Percentiles rank a stretch among this genome's conserved stretches.
phyloP scores from a whole-genome alignment of 2,113 vertebrate genomes.

The Lonchura striata region DNA sequence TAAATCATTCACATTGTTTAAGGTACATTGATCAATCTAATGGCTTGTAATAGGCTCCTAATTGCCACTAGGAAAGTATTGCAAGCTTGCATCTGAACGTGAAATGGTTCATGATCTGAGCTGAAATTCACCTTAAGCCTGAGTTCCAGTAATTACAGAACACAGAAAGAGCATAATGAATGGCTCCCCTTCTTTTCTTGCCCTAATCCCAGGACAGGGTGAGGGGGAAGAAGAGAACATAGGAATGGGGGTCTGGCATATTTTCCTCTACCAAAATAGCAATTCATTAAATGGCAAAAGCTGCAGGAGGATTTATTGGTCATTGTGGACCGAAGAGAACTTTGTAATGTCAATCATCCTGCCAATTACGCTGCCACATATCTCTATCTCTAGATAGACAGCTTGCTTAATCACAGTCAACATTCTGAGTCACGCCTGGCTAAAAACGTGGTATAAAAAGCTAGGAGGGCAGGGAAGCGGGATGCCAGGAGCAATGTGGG shows the following conservation, averaged over 20 bases:
- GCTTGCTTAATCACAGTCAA: not conserved
- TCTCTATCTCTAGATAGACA: not conserved
- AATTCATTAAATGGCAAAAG: constrained; percentile 27
- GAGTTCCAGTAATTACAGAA: constrained; percentile 43
- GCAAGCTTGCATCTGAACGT: constrained; percentile 77
- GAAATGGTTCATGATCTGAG: constrained; percentile 68
- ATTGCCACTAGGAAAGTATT: constrained; percentile 88
- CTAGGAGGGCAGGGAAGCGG: not conserved
- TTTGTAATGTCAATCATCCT: constrained; percentile 33
- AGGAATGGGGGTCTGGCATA: not conserved
- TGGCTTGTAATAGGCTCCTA: constrained; percentile 97
- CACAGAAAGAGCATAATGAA: not conserved
- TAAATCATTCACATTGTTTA: constrained; percentile 98
- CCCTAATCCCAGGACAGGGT: not conserved
- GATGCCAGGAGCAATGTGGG: not conserved
- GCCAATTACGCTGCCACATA: not conserved
- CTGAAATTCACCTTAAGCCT: constrained; percentile 62
- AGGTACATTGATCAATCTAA: constrained; percentile 99
- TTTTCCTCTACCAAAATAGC: constrained; percentile 24
- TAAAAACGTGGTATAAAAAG: not conserved
- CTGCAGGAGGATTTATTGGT: constrained; percentile 21
- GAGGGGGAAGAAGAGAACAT: not conserved
- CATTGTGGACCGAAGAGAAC: constrained; percentile 24
- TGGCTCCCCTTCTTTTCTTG: not conserved
- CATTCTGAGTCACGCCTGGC: not conserved